Evolutionary conservation across 2,113 vertebrate genomes (phyloP), one percentile per base, ranked within the genome.

Genomic region (Carassius auratus): DNA sequence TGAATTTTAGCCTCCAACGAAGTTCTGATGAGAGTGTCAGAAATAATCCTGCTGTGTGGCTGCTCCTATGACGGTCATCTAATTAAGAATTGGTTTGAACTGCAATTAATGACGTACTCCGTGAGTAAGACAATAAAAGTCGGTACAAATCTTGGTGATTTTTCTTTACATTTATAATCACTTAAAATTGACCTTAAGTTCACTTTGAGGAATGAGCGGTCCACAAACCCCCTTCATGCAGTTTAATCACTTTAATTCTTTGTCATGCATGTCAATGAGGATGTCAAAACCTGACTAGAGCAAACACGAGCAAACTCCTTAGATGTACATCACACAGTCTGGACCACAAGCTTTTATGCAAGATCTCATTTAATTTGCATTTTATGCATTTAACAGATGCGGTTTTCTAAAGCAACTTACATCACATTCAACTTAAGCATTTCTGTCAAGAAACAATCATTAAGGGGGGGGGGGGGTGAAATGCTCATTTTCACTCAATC

Each of bases 11-110:
- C 52, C 76, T 78, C 76, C 52, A 78, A 59, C 52, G 23, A 78
- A 78, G 17, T 78, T 78, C 52, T 78, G 52, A 50, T 78, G 52
- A 50, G n/a, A 76, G 45, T 26, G 73, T 76, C 73, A 76, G 42
- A 76, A 76, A 76, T 76, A n/a, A 36, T 78, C 76, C 76, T 33
- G 76, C 76, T 59, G 30, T 13, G 76, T n/a, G 8, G 30, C 52
- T 33, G 52, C 76, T 78, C 52, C 76, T 59, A 23, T n/a, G 6
- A 76, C 13, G 23, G 10, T 26, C 23, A 17, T 50, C 38, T 50
- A 50, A 76, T 52, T 52, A 50, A 23, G 45, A 26, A 76, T 26
- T 0, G 2, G 10, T 48, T 14, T 50, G n/a, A 76, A 76, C 12
- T 0, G 45, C 42, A 76, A 76, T 26, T 50, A 45, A 26, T 15